Evolutionary conservation across 2,888 invertebrate genomes (phyloP), one percentile per base, ranked within the genome.

Genomic region (Brachynemurus nebulosus): DNA sequence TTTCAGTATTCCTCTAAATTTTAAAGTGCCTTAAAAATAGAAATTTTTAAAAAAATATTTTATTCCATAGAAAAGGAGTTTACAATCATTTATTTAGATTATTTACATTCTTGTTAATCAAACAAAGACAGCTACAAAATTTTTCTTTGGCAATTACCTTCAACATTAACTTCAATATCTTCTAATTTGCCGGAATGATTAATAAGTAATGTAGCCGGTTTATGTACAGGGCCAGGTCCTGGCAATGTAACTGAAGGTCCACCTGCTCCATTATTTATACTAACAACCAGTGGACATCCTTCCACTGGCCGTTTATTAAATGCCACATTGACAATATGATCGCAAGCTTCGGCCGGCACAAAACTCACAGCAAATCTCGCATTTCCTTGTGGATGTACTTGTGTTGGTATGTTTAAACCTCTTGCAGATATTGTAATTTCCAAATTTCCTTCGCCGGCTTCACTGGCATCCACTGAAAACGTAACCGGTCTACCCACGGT

Each of bases 361-460:
- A 97, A 98, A 55, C 93, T 92, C 47, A 97, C 97, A 50, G 91
- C 85, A 67, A 97, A 98, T 59, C 88, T 76, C 36, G 78, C 84
- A 62, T 82, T 82, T 57, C 91, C 92, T 65, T 91, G 84, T 7
- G 91, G 89, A 62, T 86, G 89, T 37, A 93, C 92, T 74, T 93
- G 92, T 43, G 92, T 93, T 40, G 93, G 92, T 57, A 95, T 91
- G 61, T 95, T 90, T 50, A 89, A 75, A 43, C 93, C 90, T 61
- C 88, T 76, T 35, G 92, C 89, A 49, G 90, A 89, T 54, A 98
- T 93, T 39, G 93, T 92, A 53, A 97, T 96, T 68, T 97, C 96
- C 52, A 97, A 69, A 64, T 91, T 91, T 42, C 97, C 97, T 68
- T 96, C 96, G 8, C 97, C 97, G 38, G 96, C 93, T 62, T 91